Evolutionary conservation across 2,888 invertebrate genomes (phyloP).

Genomic region (Pachycephus smyrnensis): DNA sequence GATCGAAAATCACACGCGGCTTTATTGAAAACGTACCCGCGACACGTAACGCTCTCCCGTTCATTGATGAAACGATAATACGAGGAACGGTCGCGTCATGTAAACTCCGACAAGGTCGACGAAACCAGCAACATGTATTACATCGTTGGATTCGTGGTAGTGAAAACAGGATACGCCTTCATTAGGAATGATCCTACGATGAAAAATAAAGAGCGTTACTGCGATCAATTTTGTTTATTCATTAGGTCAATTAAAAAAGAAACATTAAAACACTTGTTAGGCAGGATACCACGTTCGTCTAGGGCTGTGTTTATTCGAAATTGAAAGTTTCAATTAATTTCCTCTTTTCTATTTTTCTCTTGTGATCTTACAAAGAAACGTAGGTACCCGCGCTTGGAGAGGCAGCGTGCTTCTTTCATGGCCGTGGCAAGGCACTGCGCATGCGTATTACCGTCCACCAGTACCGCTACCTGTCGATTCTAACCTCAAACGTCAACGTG

Average conservation of each 20-base stretch:
- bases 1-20: neutral
- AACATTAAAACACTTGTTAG: neutral
- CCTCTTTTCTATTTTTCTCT: neutral
- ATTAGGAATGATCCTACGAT: neutral
- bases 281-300: too few species aligned
- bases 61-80: neutral
- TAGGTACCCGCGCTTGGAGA: neutral
- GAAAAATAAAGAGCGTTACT: neutral
- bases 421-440: neutral
- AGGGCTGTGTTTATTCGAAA: neutral
- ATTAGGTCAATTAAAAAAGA: neutral
- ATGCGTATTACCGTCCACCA: neutral
- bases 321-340: neutral
- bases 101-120: neutral
- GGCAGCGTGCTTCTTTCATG: neutral
- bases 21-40: neutral
- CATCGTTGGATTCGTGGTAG: neutral
- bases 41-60: neutral
- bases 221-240: neutral
- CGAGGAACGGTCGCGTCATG: neutral
- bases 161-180: neutral
- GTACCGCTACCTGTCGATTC: conserved; percentile 59
- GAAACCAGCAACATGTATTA: neutral
- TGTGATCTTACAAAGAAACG: neutral
- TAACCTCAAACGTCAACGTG: conserved; percentile 60